Evolutionary conservation across 2,888 invertebrate genomes (phyloP).

Genomic region (Trilocha varians): DNA sequence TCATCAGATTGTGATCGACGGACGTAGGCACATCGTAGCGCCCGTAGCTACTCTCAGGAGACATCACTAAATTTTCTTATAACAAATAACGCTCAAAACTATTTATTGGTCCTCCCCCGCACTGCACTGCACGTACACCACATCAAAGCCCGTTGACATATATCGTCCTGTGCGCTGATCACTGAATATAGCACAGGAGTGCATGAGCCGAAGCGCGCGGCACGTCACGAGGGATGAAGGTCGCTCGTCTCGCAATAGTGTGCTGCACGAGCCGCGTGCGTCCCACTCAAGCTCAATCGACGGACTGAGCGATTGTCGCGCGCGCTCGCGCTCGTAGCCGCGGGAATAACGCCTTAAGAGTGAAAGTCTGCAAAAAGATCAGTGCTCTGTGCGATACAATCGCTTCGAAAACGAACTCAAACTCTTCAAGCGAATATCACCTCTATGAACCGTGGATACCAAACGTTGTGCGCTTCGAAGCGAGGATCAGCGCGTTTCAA

Average conservation of each 20-base stretch:
- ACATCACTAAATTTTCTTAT: conserved; percentile 72
- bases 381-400: conserved; percentile 67
- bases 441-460: conserved; percentile 64
- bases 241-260: conserved; percentile 41
- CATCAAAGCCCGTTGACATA: conserved; percentile 45
- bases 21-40: conserved; percentile 71
- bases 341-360: conserved; percentile 66
- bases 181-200: conserved; percentile 57
- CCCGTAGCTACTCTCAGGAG: conserved; percentile 78
- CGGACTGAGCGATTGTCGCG: conserved; percentile 66
- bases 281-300: conserved; percentile 72
- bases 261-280: conserved; percentile 63
- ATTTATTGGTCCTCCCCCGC: conserved; percentile 43
- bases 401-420: conserved; percentile 47
- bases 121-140: conserved; percentile 65
- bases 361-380: conserved; percentile 75
- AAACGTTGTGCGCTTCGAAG: conserved; percentile 65
- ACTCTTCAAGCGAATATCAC: conserved; percentile 61
- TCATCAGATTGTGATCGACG: conserved; percentile 61
- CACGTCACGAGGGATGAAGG: conserved; percentile 65
- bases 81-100: conserved; percentile 35
- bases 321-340: conserved; percentile 55
- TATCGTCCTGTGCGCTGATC: conserved; percentile 39
- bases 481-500: conserved; percentile 84
- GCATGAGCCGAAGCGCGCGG: conserved; percentile 46